Conservation (phyloP, 2,113 vertebrate species). For the Astur gentilis region DNA sequence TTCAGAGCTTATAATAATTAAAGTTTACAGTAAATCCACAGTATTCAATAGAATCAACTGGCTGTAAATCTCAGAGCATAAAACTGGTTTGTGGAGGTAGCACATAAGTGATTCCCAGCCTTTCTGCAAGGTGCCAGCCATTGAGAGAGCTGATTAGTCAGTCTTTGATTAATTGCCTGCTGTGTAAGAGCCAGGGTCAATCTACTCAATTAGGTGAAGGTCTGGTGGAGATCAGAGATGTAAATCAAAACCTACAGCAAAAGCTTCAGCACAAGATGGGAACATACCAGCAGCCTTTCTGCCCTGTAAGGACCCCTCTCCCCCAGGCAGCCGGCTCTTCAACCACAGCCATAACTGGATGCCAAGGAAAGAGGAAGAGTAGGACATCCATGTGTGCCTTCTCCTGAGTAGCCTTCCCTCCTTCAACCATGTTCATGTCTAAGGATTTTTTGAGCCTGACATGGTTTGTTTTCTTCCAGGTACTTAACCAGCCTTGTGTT, state of each 20-base stretch:
- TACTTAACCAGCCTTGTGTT: not conserved
- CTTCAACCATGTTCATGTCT: not conserved
- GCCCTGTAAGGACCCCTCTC: not conserved
- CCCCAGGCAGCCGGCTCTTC: not conserved
- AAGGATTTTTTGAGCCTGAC: not conserved
- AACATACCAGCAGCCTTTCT: not conserved
- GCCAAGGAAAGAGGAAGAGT: not conserved
- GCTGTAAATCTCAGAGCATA: not conserved
- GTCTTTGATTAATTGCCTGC: constrained; percentile 45
- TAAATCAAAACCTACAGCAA: constrained; percentile 34
- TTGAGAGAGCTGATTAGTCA: constrained; percentile 10
- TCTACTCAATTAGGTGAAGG: constrained; percentile 47
- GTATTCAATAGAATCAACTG: constrained; percentile 13
- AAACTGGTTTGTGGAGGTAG: not conserved
- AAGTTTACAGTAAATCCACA: constrained; percentile 26
- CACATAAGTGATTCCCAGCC: not conserved
- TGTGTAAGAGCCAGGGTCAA: constrained; percentile 50
- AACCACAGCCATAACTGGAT: not conserved
- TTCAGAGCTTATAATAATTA: not conserved
- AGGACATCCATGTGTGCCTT: not conserved
- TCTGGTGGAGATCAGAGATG: constrained; percentile 29
- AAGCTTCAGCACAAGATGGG: not conserved
- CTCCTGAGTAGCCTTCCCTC: not conserved
- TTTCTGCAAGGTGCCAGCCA: constrained; percentile 30
- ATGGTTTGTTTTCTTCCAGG: not conserved